Evolutionary conservation across 2,797 vertebrate species (phyloP), one percentile per base, ranked within the genome.

Genomic region (Gambelia wislizenii): DNA sequence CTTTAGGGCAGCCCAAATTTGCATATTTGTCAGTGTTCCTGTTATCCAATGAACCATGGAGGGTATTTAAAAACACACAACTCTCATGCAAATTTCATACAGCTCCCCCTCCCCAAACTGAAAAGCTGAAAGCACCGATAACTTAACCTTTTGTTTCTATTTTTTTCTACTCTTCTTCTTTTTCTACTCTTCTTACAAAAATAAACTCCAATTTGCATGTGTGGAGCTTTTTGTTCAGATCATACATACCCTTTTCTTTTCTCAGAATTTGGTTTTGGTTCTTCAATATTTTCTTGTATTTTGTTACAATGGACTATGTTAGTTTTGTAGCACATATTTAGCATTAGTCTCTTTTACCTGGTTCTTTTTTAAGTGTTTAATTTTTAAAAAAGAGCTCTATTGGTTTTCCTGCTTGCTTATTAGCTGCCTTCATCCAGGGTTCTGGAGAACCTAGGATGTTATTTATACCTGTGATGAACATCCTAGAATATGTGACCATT

Each of bases 1-100:
- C 89, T 94, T 90, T 86, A 93, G 93, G 74, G 86, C 95, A 94
- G 93, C 87, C 77, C 0, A 80, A 70, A 89, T 95, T 96, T 95
- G 93, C 95, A 95, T 94, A 89, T 90, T 91, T 92, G 93, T 91
- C 82, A 10, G 49, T 94, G 90, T 94, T 93, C 90, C 91, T 87
- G 90, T 87, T 72, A 89, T 47, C 93, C 93, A 79, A 0, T 2
- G 91, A 89, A 69, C 92, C 94, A 88, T 59, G 89, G 84, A 93
- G 86, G 61, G 91, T 87, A 92, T 93, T 86, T 22, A 83, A 91
- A 92, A 88, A 79, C 1, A 3, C 14, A 0, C 89, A 78, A 27
- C 93, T 90, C 89, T 20, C 0, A 83, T 94, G 94, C 92, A 90
- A 86, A 95, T 95, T 9, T 20, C 59, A 54, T 47, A 20, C 72